phyloP scores from a whole-genome alignment of 2,113 vertebrate species.

The Mandrillus leucophaeus region DNA sequence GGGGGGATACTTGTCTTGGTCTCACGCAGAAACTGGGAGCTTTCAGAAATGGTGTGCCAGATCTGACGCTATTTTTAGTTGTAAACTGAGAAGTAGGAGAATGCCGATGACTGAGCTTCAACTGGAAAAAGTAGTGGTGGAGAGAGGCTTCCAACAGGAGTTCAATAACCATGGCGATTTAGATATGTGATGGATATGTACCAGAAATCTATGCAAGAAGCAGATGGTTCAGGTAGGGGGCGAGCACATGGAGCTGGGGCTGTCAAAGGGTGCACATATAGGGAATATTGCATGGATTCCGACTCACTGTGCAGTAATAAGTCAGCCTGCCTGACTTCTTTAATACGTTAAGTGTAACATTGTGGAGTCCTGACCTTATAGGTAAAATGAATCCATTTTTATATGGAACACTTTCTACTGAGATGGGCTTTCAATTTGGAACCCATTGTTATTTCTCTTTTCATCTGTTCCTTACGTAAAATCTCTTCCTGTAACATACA shows the following conservation, averaged over 20 bases:
- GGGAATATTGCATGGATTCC: not conserved
- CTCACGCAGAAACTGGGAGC: not conserved
- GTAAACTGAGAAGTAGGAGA: not conserved
- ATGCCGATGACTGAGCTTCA: not conserved
- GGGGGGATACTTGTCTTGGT: not conserved
- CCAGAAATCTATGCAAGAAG: not conserved
- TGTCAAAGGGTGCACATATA: not conserved
- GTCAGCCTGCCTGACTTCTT: not conserved
- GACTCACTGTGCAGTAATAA: not conserved
- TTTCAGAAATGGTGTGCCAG: not conserved
- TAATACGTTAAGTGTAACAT: fast-evolving
- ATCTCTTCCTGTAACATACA: not conserved
- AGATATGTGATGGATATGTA: not conserved
- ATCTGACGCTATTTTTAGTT: not conserved
- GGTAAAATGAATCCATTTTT: not conserved
- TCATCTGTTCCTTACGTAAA: not conserved
- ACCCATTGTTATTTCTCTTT: not conserved
- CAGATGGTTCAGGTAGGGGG: no score
- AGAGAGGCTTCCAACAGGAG: not conserved
- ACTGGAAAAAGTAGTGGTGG: not conserved
- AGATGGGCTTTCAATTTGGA: not conserved
- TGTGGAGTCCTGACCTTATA: not conserved
- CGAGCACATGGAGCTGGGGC: not conserved
- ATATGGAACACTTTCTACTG: not conserved
- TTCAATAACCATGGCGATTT: not conserved